A percentile compares a stretch with the other conserved stretches of the same genome.
Conservation (phyloP, 2,113 vertebrate species). For the Onychorhynchus coronatus region DNA sequence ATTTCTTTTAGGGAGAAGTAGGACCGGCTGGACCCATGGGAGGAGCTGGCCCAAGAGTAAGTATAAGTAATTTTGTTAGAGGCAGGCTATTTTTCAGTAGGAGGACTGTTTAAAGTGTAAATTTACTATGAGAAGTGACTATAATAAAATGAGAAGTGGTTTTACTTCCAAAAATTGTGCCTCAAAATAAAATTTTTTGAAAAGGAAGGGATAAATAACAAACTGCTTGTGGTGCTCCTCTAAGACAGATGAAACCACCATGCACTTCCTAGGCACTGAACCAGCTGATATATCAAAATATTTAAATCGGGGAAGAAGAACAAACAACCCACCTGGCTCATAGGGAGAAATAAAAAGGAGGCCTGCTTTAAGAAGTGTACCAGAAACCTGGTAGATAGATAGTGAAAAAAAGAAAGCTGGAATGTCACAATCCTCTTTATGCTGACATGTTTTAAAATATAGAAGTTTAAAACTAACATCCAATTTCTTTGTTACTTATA, state of each 20-base stretch:
- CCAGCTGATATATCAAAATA: background rate
- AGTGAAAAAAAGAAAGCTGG: background rate
- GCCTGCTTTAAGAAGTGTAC: background rate
- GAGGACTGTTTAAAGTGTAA: background rate
- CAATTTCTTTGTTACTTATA: background rate
- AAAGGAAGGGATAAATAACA: background rate
- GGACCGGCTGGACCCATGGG: conserved; percentile 87
- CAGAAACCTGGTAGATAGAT: background rate
- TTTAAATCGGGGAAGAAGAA: background rate
- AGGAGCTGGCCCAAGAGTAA: conserved; percentile 83
- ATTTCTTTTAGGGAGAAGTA: conserved; percentile 87
- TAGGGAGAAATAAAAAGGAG: background rate
- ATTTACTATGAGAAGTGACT: background rate
- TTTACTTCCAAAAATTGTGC: background rate
- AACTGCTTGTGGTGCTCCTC: background rate
- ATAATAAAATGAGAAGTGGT: background rate
- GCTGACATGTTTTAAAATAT: background rate
- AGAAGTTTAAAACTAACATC: background rate
- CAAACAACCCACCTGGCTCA: background rate
- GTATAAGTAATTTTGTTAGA: conserved; percentile 44
- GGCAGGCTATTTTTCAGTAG: background rate
- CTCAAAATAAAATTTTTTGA: background rate
- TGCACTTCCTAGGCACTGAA: background rate
- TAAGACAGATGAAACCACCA: background rate
- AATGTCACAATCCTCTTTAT: background rate